Evolutionary conservation across 53 echinoderm and acorn worm species (phyloP).

Genomic region (Echinometra lucunter): DNA sequence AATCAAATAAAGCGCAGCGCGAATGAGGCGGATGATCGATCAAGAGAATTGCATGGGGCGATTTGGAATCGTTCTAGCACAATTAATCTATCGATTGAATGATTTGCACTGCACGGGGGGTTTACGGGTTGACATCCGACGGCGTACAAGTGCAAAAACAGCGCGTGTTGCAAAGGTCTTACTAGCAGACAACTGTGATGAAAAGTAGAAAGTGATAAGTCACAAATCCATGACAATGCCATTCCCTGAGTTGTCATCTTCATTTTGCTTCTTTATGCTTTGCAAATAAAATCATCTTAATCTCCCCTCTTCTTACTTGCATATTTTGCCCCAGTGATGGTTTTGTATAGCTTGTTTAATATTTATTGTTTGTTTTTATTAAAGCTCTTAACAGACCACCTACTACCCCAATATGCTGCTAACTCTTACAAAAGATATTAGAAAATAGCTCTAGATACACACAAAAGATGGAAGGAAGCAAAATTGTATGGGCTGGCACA

Average conservation of each 20-base stretch:
- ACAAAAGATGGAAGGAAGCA: too few relatives aligned
- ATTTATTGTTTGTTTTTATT: too few relatives aligned
- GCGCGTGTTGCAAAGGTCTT: not conserved
- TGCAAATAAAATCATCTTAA: too few relatives aligned
- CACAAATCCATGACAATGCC: not conserved
- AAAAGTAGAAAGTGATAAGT: not conserved
- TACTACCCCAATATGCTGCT: too few relatives aligned
- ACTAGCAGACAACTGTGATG: not conserved
- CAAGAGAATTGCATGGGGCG: constrained; percentile 70
- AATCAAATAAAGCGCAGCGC: constrained; percentile 60
- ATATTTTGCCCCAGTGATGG: too few relatives aligned
- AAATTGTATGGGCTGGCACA: too few relatives aligned
- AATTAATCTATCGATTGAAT: constrained; percentile 72
- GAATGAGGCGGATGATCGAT: constrained; percentile 70
- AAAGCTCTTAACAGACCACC: too few relatives aligned
- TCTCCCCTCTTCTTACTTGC: too few relatives aligned
- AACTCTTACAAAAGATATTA: too few relatives aligned
- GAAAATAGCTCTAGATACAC: too few relatives aligned
- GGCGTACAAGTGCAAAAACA: constrained; percentile 36
- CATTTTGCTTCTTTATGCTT: not conserved
- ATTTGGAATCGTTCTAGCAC: constrained; percentile 72
- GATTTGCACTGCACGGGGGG: constrained; percentile 49
- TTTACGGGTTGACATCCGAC: constrained; percentile 18
- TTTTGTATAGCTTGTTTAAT: too few relatives aligned
- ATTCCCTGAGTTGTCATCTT: not conserved